Evolutionary conservation across 2,113 vertebrate genomes (phyloP).

Genomic region (Pseudopipra pipra): DNA sequence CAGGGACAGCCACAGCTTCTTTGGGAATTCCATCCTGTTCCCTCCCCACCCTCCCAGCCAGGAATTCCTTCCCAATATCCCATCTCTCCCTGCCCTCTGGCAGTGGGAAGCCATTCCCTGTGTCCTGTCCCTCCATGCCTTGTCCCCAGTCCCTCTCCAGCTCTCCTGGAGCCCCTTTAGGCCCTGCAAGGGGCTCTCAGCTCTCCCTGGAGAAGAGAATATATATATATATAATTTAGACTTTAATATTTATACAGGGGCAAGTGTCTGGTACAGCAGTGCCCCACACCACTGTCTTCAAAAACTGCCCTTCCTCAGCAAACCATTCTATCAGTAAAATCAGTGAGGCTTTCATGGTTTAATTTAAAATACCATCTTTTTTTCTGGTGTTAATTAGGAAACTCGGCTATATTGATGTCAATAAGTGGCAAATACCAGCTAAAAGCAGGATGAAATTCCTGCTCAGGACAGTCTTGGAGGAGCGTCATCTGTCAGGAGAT

Average conservation of each 20-base stretch:
- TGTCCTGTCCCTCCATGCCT: background rate
- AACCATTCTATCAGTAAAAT: background rate
- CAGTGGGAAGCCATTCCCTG: background rate
- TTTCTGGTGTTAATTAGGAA: background rate
- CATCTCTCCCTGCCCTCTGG: background rate
- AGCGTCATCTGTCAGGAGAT: background rate
- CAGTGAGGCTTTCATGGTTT: background rate
- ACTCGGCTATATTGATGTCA: background rate
- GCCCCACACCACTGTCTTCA: background rate
- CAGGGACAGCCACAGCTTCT: no score
- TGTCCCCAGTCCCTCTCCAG: background rate
- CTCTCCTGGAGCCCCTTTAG: background rate
- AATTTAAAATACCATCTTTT: background rate
- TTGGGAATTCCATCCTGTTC: no score
- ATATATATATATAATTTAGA: background rate
- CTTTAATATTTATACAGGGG: background rate
- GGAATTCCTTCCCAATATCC: background rate
- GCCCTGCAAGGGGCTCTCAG: rapidly evolving
- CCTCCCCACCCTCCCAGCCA: no score
- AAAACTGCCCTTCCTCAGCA: background rate
- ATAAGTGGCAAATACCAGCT: background rate
- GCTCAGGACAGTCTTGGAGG: background rate
- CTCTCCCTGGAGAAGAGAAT: rapidly evolving
- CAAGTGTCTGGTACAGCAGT: background rate
- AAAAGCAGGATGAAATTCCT: background rate